Evolutionary conservation across 2,888 invertebrate genomes (phyloP).

Genomic region (Caenorhabditis sp.): DNA sequence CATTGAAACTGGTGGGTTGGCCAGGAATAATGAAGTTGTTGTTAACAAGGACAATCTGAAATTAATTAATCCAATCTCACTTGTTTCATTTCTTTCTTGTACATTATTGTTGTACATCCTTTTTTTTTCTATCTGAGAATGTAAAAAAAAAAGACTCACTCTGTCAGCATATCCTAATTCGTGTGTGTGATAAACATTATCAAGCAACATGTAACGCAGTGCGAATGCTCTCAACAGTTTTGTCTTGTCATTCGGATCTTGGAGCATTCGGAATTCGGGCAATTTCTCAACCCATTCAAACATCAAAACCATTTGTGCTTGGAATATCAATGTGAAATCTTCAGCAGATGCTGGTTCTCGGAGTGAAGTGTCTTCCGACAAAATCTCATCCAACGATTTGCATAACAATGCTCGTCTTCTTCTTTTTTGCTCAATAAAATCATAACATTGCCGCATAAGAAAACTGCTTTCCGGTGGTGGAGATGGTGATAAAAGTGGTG

Average conservation of each 20-base stretch:
- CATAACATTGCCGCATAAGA: conserved; percentile 34
- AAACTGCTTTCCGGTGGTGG: conserved; percentile 42
- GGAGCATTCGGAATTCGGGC: conserved; percentile 58
- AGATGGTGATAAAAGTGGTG: conserved; percentile 47
- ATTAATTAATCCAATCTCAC: background rate
- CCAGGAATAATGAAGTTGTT: conserved; percentile 53
- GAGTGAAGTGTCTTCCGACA: conserved; percentile 47
- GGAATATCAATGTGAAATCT: conserved; percentile 55
- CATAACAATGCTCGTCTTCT: conserved; percentile 63
- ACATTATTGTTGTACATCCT: no score
- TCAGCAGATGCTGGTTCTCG: conserved; percentile 50
- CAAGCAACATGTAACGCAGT: conserved; percentile 62
- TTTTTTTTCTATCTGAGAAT: no score
- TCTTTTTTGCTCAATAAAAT: conserved; percentile 60
- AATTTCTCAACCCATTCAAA: conserved; percentile 68
- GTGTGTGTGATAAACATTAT: conserved; percentile 65
- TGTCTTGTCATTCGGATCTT: conserved; percentile 60
- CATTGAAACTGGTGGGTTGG: conserved; percentile 29
- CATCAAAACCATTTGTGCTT: conserved; percentile 61
- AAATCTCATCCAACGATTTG: conserved; percentile 61
- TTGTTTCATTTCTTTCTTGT: background rate
- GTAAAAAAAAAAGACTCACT: conserved; percentile 17
- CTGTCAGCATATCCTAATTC: conserved; percentile 58
- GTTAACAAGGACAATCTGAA: conserved; percentile 50
- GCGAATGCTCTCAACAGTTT: conserved; percentile 61